Percentiles rank a stretch among this genome's conserved stretches.
phyloP scores from a whole-genome alignment of 2,888 invertebrate species.

The Yponomeuta evonymella region DNA sequence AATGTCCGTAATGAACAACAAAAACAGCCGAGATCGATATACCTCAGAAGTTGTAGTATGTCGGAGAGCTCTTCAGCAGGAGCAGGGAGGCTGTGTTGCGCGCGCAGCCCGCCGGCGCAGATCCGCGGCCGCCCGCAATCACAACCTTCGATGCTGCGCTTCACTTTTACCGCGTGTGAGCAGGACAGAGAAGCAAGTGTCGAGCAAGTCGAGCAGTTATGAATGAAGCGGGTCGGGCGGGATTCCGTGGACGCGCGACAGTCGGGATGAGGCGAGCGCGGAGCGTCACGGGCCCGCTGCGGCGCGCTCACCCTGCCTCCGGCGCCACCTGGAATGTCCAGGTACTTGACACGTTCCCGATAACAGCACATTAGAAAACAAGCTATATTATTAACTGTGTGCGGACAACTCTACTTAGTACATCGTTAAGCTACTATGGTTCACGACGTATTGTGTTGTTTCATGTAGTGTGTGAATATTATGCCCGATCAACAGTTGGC shows the following conservation, averaged over 20 bases:
- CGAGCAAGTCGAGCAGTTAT: not conserved
- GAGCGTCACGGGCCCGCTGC: slow-evolving; percentile 76
- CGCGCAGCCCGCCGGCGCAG: slow-evolving; percentile 39
- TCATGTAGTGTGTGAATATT: not conserved
- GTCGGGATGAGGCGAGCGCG: slow-evolving; percentile 70
- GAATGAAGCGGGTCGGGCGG: slow-evolving; percentile 5
- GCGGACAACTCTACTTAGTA: too few relatives aligned
- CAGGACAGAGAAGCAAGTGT: slow-evolving; percentile 13
- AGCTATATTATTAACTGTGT: slow-evolving; percentile 12
- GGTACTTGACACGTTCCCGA: slow-evolving; percentile 46
- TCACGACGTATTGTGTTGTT: slow-evolving; percentile 1
- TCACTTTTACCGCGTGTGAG: slow-evolving; percentile 6
- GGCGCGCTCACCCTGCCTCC: slow-evolving; percentile 85
- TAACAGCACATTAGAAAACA: not conserved
- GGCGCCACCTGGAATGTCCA: slow-evolving; percentile 91
- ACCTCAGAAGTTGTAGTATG: slow-evolving; percentile 18
- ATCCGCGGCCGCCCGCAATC: slow-evolving; percentile 22
- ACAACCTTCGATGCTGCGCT: slow-evolving; percentile 21
- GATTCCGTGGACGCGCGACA: slow-evolving; percentile 35
- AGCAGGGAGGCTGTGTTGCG: slow-evolving; percentile 54
- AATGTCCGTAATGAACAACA: slow-evolving; percentile 20
- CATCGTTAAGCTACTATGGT: too few relatives aligned
- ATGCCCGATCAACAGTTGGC: slow-evolving; percentile 63
- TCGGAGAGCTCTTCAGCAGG: slow-evolving; percentile 33
- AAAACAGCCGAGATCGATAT: slow-evolving; percentile 24